Conservation (phyloP, 2,888 invertebrate genomes). For the Sclerodermus sp. region DNA sequence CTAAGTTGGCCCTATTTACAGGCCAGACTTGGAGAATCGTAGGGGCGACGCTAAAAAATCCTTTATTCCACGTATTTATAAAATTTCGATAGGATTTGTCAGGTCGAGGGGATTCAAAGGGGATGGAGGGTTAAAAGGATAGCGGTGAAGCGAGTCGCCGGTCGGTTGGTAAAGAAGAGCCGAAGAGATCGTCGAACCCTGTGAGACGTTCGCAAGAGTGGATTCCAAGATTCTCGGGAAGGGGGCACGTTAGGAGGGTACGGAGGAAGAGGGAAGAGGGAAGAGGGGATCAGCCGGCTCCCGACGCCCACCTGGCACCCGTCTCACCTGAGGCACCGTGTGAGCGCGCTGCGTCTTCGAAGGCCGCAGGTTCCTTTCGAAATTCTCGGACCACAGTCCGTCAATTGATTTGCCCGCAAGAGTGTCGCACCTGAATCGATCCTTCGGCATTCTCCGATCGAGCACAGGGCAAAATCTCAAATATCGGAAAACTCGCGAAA, state of each 20-base stretch:
- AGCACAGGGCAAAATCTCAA: too few relatives aligned
- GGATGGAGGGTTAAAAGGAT: too few relatives aligned
- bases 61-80: too few relatives aligned
- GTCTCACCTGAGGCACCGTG: conserved; percentile 37
- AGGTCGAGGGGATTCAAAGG: too few relatives aligned
- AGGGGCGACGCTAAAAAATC: too few relatives aligned
- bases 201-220: conserved; percentile 20
- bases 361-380: too few relatives aligned
- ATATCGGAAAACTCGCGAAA: too few relatives aligned
- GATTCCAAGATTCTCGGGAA: not conserved
- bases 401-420: conserved; percentile 20
- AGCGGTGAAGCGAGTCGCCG: too few relatives aligned
- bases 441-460: too few relatives aligned
- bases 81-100: too few relatives aligned
- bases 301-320: conserved; percentile 45
- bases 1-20: too few relatives aligned
- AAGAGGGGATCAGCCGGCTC: conserved; percentile 10
- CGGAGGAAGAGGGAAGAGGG: not conserved
- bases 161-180: not conserved
- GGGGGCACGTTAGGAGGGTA: not conserved
- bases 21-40: too few relatives aligned
- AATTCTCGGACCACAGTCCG: conserved; percentile 15
- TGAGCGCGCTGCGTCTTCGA: conserved; percentile 6
- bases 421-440: conserved; percentile 13
- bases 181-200: conserved; percentile 22